A percentile compares a stretch with the other conserved stretches of the same genome.
Conservation (phyloP, 1,140 invertebrate species). For the Drosophila pectinifera region DNA sequence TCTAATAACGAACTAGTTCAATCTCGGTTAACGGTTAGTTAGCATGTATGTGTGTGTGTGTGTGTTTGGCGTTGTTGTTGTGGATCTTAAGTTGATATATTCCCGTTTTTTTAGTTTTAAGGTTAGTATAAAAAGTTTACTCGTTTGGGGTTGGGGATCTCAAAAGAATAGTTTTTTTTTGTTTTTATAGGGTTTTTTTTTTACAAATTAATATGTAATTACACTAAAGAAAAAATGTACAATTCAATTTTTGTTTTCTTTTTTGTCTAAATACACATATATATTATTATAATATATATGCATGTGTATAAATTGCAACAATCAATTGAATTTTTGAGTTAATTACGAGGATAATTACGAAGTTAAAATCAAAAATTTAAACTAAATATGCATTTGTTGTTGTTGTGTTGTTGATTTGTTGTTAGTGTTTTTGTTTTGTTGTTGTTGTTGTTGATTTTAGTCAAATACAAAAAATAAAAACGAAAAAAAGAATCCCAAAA, state of each 20-base stretch:
- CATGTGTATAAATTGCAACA: constrained; percentile 51
- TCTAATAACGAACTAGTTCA: constrained; percentile 8
- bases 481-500: constrained; percentile 22
- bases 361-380: constrained; percentile 43
- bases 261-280: constrained; percentile 13
- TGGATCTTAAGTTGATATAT: constrained; percentile 7
- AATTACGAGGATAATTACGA: constrained; percentile 20
- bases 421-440: constrained; percentile 37
- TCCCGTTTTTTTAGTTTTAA: constrained; percentile 19
- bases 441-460: constrained; percentile 47
- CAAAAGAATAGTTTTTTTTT: constrained; percentile 38
- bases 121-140: constrained; percentile 42
- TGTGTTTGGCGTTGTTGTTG: constrained; percentile 12
- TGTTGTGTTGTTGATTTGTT: constrained; percentile 32
- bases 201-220: constrained; percentile 38
- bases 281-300: constrained; percentile 45
- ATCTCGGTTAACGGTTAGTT: constrained; percentile 1
- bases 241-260: constrained; percentile 50
- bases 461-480: constrained; percentile 32
- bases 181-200: constrained; percentile 19
- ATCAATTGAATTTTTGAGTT: constrained; percentile 34
- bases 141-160: constrained; percentile 18
- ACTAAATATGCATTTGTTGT: constrained; percentile 45
- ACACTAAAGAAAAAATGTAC: constrained; percentile 58
- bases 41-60: constrained; percentile 2